Evolutionary conservation across 2,888 invertebrate species (phyloP).

Genomic region (Ashinkailepas kermadecensis): DNA sequence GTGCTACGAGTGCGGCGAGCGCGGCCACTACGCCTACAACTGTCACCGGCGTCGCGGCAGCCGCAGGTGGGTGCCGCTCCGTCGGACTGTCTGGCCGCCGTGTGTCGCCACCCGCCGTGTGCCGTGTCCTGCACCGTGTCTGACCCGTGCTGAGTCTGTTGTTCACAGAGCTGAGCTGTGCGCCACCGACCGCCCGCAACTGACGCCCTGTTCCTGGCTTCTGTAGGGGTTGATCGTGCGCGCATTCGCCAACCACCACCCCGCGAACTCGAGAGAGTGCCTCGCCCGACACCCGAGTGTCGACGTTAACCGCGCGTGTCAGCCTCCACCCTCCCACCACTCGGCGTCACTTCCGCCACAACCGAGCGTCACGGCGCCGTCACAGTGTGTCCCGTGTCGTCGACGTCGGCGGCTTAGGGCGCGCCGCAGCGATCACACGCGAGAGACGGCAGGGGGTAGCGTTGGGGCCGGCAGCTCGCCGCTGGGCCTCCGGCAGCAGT

Average conservation of each 20-base stretch:
- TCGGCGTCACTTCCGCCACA: not conserved
- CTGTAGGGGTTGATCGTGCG: constrained; percentile 15
- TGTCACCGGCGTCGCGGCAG: constrained; percentile 60
- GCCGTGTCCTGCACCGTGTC: not conserved
- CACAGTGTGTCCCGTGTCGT: not conserved
- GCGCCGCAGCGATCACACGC: not conserved
- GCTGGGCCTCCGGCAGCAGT: too few species aligned
- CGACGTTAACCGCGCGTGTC: not conserved
- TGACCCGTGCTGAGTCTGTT: not conserved
- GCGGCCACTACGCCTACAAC: constrained; percentile 88
- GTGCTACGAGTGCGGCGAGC: constrained; percentile 88
- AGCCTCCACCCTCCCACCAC: not conserved
- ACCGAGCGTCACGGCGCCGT: not conserved
- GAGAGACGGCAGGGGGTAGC: too few species aligned
- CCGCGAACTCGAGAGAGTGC: constrained; percentile 15
- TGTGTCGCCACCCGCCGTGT: not conserved
- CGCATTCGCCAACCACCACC: not conserved
- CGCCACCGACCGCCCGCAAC: not conserved
- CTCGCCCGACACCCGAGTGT: not conserved
- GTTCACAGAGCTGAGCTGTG: not conserved
- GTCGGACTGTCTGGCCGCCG: not conserved
- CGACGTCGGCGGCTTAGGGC: not conserved
- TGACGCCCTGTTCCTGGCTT: not conserved
- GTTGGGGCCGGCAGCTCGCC: too few species aligned
- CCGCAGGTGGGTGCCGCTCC: constrained; percentile 42